Evolutionary conservation across 2,113 vertebrate genomes (phyloP), one percentile per base, ranked within the genome.

Genomic region (Platanista minor): DNA sequence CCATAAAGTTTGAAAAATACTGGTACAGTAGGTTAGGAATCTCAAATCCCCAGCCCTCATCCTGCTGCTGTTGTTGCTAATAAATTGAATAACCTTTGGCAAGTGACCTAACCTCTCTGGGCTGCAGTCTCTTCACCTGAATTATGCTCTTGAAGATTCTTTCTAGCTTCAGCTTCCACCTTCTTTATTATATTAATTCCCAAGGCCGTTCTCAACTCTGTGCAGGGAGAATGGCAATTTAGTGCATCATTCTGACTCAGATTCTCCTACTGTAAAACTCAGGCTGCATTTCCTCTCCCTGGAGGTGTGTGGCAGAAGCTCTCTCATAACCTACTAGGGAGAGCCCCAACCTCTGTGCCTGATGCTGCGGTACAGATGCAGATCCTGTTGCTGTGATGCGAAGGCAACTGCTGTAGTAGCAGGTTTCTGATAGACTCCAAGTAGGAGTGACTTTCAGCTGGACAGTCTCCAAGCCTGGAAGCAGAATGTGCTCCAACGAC

Each of bases 341-440:
- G 2, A 74, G 7, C 33, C 33, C 82, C 89, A 82, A 39, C 62
- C 39, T 87, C 36, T 80, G 72, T 27, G 14, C 33, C 61, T 84
- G 57, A 20, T 31, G 49, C 43, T 7, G 57, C 18, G 41, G 4
- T n/a, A 41, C 4, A 69, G 75, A 84, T 41, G n/a, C 46, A 81
- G 80, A 62, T 8, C 57, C 14, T 84, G n/a, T 69, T 86, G 85
- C 74, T 62, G 3, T 7, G 69, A 75, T 3, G 36, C 25, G 61
- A 91, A 96, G 75, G 57, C 8, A 0, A 0, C 52, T 93, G 7
- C 29, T 36, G 8, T 77, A 77, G 59, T 67, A 78, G 21, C 66
- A 54, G 71, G 62, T 93, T 97, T 94, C 81, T 77, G n/a, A 96
- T 67, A 84, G 64, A 94, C 43, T 92, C 57, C 57, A 41, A 87